Percentiles rank a stretch among this genome's conserved stretches.
Evolutionary conservation across 2,888 invertebrate genomes (phyloP).

Genomic region (Temnothorax rugatulus): DNA sequence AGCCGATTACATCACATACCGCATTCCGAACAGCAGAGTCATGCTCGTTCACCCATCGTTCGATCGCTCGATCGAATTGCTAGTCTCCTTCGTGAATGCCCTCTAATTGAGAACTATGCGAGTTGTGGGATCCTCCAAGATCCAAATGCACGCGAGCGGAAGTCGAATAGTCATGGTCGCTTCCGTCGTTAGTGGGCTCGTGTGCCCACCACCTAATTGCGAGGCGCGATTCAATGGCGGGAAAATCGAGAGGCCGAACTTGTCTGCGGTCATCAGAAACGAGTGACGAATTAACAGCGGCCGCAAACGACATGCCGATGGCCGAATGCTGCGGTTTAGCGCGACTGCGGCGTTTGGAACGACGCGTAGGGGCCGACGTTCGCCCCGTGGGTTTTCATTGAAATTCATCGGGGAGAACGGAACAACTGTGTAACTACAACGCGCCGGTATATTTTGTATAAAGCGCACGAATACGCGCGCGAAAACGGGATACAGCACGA

Average conservation of each 20-base stretch:
- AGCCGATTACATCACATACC: background rate
- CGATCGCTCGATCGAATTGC: slow-evolving; percentile 13
- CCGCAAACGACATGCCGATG: slow-evolving; percentile 64
- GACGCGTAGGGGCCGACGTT: slow-evolving; percentile 41
- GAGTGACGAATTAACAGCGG: slow-evolving; percentile 68
- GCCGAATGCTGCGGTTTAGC: slow-evolving; percentile 57
- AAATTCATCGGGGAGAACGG: slow-evolving; percentile 68
- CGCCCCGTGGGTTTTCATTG: slow-evolving; percentile 66
- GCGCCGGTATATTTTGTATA: slow-evolving; percentile 35
- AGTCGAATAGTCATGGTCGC: slow-evolving; percentile 44
- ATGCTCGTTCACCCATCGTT: background rate
- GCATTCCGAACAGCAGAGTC: slow-evolving; percentile 13
- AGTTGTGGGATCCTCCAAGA: slow-evolving; percentile 36
- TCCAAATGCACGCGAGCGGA: slow-evolving; percentile 46
- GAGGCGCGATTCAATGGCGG: slow-evolving; percentile 4
- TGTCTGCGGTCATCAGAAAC: slow-evolving; percentile 68
- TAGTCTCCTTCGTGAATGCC: slow-evolving; percentile 41
- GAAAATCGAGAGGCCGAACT: slow-evolving; percentile 42
- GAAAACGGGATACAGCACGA: slow-evolving; percentile 24
- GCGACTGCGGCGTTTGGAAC: slow-evolving; percentile 49
- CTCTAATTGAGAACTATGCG: slow-evolving; percentile 43
- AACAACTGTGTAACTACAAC: slow-evolving; percentile 50
- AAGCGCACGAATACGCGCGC: slow-evolving; percentile 11
- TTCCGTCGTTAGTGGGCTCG: slow-evolving; percentile 37
- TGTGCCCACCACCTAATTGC: slow-evolving; percentile 33